Conservation (phyloP, 2,888 invertebrate genomes). For the Halocaridina rubra region DNA sequence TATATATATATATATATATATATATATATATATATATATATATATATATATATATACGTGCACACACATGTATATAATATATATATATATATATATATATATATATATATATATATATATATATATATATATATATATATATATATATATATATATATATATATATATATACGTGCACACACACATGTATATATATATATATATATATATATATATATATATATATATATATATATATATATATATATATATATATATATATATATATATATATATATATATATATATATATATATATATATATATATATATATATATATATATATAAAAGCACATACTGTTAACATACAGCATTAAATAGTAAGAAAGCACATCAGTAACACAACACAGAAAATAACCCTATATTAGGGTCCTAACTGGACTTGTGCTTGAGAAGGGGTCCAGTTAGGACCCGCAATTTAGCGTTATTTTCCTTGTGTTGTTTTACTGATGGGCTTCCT, state of each 20-base stretch:
- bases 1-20: conserved; percentile 6
- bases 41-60: neutral
- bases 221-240: conserved; percentile 28
- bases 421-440: no score
- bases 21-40: conserved; percentile 1
- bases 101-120: neutral
- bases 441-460: neutral
- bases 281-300: neutral
- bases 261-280: conserved; percentile 10
- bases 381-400: neutral
- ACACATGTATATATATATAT: conserved; percentile 37
- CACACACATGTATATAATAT: no score
- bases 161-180: conserved; percentile 31
- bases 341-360: no score
- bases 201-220: conserved; percentile 28
- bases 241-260: conserved; percentile 26
- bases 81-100: neutral
- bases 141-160: conserved; percentile 39
- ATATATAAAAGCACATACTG: no score
- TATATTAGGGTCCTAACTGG: no score
- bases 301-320: conserved; percentile 11
- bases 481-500: no score
- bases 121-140: conserved; percentile 47
- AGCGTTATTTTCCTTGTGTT: neutral
- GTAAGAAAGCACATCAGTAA: no score